Conservation (phyloP, 2,888 invertebrate species). For the Cremastinae sp. region DNA sequence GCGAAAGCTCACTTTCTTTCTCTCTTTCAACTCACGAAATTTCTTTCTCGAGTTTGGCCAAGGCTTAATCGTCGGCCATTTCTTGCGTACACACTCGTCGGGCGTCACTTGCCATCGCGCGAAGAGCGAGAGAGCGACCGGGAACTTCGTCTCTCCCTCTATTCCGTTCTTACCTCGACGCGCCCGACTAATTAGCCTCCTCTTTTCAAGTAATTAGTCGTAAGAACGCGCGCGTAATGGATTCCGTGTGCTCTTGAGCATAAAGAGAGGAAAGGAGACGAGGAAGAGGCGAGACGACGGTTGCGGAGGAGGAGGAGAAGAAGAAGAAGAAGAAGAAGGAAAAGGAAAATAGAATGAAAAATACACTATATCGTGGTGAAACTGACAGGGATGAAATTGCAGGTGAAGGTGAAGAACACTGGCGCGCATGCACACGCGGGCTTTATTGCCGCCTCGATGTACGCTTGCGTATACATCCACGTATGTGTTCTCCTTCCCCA, state of each 20-base stretch:
- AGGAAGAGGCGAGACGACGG: slow-evolving; percentile 60
- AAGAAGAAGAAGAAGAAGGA: too few relatives aligned
- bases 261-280: slow-evolving; percentile 42
- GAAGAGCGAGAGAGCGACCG: slow-evolving; percentile 23
- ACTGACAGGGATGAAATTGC: too few relatives aligned
- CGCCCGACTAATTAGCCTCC: slow-evolving; percentile 66
- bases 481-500: neutral
- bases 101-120: neutral
- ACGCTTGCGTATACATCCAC: neutral
- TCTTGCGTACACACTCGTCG: slow-evolving; percentile 36
- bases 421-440: slow-evolving; percentile 38
- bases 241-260: slow-evolving; percentile 58
- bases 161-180: slow-evolving; percentile 39
- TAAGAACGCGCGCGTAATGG: slow-evolving; percentile 60
- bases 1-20: slow-evolving; percentile 27
- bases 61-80: slow-evolving; percentile 39
- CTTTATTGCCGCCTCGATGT: too few relatives aligned
- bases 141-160: slow-evolving; percentile 8
- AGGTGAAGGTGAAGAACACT: slow-evolving; percentile 49
- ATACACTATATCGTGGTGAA: neutral
- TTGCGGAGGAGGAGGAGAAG: too few relatives aligned
- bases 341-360: too few relatives aligned
- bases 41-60: slow-evolving; percentile 34
- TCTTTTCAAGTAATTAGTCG: slow-evolving; percentile 67
- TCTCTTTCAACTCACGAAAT: slow-evolving; percentile 8